Evolutionary conservation across 2,888 invertebrate genomes (phyloP).

Genomic region (Orgyia antiqua): DNA sequence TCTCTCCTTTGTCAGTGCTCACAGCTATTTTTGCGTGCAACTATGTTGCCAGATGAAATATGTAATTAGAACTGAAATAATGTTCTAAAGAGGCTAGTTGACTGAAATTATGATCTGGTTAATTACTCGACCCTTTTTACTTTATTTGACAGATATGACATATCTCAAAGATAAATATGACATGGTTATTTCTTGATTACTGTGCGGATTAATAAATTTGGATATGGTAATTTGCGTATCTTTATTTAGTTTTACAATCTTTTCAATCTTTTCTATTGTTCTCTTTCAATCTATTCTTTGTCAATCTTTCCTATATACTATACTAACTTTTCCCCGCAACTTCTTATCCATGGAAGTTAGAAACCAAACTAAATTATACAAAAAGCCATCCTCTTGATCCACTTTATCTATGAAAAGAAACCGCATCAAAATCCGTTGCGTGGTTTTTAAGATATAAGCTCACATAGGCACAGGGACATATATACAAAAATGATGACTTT

Average conservation of each 20-base stretch:
- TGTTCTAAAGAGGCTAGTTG: conserved; percentile 19
- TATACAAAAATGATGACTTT: too few relatives aligned
- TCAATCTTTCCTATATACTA: too few relatives aligned
- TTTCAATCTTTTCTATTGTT: background rate
- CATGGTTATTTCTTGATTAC: conserved; percentile 8
- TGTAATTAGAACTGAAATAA: conserved; percentile 14
- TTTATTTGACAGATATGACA: conserved; percentile 12
- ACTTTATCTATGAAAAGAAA: too few relatives aligned
- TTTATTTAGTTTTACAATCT: background rate
- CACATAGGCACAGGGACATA: too few relatives aligned
- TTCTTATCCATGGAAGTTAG: too few relatives aligned
- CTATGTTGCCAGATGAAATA: conserved; percentile 27
- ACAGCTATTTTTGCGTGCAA: conserved; percentile 16
- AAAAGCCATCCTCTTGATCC: too few relatives aligned
- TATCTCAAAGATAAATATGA: conserved; percentile 11
- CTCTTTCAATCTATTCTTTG: too few relatives aligned
- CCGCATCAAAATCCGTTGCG: too few relatives aligned
- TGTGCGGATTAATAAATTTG: background rate
- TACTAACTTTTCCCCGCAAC: too few relatives aligned
- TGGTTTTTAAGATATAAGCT: too few relatives aligned
- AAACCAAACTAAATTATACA: too few relatives aligned
- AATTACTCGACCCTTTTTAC: conserved; percentile 13
- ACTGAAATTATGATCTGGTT: conserved; percentile 21
- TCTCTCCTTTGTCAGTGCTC: conserved; percentile 19
- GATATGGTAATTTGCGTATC: conserved; percentile 2